These are phyloP conservation scores for Telmatherina bonti DNA, from an alignment of 2,797 vertebrate species.

Conservation along the genomic window DNA sequence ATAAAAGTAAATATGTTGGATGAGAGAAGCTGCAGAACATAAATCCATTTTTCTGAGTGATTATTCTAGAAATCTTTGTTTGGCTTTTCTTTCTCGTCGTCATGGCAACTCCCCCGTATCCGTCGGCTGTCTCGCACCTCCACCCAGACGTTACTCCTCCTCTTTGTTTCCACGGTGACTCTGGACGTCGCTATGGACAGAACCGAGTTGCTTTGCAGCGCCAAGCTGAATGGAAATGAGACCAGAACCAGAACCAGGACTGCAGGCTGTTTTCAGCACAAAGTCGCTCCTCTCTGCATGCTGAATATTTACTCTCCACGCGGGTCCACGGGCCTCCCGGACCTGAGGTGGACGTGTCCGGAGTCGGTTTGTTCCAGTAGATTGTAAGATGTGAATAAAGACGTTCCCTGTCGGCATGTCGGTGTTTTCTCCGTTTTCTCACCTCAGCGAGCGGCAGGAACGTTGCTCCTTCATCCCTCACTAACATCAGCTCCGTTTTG, in stretches of 20 bases:
- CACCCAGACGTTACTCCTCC: slow-evolving; percentile 61
- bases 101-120: slow-evolving; percentile 48
- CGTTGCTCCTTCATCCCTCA: slow-evolving; percentile 55
- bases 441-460: slow-evolving; percentile 44
- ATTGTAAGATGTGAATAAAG: slow-evolving; percentile 60
- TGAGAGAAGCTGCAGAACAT: slow-evolving; percentile 14
- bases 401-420: slow-evolving; percentile 69
- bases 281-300: neutral
- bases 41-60: slow-evolving; percentile 10
- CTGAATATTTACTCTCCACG: too few species aligned
- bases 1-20: neutral
- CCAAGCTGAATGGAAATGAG: neutral
- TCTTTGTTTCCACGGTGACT: slow-evolving; percentile 70
- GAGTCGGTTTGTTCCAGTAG: neutral
- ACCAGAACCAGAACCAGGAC: neutral
- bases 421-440: slow-evolving; percentile 45
- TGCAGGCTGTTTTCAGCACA: neutral
- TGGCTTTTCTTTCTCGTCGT: slow-evolving; percentile 57
- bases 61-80: slow-evolving; percentile 31
- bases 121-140: slow-evolving; percentile 66
- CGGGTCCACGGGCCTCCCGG: too few species aligned
- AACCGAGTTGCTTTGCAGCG: slow-evolving; percentile 7
- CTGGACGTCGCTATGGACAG: slow-evolving; percentile 25
- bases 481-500: slow-evolving; percentile 79
- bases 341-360: too few species aligned